phyloP scores from a whole-genome alignment of 2,888 invertebrate species.

The Plebejus anna region DNA sequence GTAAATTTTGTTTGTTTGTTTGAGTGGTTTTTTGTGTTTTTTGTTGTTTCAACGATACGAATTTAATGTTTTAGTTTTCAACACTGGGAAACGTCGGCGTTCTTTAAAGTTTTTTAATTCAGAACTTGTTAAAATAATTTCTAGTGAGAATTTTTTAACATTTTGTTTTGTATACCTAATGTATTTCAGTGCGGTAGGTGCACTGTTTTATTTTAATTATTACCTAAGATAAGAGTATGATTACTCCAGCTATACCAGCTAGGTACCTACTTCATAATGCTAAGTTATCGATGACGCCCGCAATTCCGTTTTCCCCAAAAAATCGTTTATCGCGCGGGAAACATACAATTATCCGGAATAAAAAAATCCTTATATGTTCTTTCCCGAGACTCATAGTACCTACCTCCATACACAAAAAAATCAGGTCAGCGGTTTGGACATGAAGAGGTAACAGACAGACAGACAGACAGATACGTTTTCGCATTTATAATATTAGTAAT shows the following conservation, averaged over 20 bases:
- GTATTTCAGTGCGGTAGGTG: background rate
- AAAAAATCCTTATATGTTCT: too few species aligned
- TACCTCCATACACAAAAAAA: too few species aligned
- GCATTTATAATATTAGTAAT: too few species aligned
- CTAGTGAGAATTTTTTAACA: background rate
- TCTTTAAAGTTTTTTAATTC: background rate
- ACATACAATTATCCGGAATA: too few species aligned
- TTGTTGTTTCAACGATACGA: constrained; percentile 16
- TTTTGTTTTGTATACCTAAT: background rate
- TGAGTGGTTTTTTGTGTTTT: background rate
- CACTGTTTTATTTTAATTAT: background rate
- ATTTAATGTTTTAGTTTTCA: constrained; percentile 20
- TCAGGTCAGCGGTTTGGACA: too few species aligned
- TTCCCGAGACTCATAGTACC: too few species aligned
- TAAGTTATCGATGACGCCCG: too few species aligned
- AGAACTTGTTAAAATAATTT: background rate
- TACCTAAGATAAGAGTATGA: background rate
- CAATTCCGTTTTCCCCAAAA: too few species aligned
- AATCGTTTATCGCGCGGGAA: too few species aligned
- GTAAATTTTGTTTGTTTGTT: constrained; percentile 23
- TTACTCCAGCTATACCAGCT: background rate
- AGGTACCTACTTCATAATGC: background rate
- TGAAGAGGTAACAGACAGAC: too few species aligned
- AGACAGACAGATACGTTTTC: too few species aligned
- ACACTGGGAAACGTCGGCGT: background rate